phyloP scores from a whole-genome alignment of 2,113 vertebrate species.

The Oreotrochilus melanogaster region DNA sequence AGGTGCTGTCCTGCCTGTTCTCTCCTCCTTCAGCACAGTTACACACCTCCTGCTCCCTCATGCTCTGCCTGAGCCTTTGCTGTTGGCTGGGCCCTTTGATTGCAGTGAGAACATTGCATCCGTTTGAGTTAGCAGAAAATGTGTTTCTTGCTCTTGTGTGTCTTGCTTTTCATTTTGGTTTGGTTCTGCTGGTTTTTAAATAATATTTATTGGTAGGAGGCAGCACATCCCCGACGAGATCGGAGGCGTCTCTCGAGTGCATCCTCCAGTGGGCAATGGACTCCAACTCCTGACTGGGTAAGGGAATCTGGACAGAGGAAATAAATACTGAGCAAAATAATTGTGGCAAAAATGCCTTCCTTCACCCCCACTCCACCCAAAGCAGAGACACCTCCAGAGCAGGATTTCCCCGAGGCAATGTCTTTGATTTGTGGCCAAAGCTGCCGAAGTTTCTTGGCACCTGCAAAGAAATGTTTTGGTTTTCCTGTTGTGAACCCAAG shows the following conservation, averaged over 20 bases:
- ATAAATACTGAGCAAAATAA: neutral
- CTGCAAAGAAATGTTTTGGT: neutral
- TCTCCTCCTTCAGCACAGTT: neutral
- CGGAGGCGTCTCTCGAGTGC: conserved; percentile 85
- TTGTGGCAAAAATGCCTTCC: neutral
- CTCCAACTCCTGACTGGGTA: conserved; percentile 93
- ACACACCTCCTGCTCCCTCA: neutral
- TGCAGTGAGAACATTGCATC: neutral
- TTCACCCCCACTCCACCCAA: no score
- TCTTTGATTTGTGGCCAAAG: neutral
- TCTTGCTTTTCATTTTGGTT: neutral
- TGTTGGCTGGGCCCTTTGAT: neutral
- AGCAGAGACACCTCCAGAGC: neutral
- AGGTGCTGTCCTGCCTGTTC: rapidly evolving
- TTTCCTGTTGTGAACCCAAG: neutral
- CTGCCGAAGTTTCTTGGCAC: neutral
- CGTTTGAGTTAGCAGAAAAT: neutral
- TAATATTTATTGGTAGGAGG: conserved; percentile 78
- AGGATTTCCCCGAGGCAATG: neutral
- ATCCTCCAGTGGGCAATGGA: conserved; percentile 86
- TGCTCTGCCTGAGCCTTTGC: neutral
- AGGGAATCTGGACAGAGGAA: conserved; percentile 25
- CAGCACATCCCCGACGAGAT: conserved; percentile 83
- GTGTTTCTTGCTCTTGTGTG: neutral
- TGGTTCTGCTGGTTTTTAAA: neutral